Percentiles rank a stretch among this genome's conserved stretches.
Conservation (phyloP, 2,888 invertebrate species). For the Homarus gammarus region DNA sequence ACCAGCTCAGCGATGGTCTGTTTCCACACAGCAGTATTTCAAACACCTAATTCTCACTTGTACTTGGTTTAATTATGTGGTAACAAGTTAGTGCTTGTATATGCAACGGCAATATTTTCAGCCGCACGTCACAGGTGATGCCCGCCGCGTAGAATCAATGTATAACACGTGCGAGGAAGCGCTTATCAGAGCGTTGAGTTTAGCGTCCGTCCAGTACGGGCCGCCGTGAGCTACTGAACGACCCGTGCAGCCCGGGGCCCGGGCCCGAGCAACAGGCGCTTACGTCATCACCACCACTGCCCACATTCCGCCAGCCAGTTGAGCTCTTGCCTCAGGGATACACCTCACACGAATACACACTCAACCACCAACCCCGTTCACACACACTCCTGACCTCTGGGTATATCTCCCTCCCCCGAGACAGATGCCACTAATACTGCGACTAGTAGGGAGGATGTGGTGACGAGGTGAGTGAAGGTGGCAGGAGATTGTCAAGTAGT, state of each 20-base stretch:
- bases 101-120: too few species aligned
- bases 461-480: background rate
- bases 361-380: background rate
- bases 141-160: too few species aligned
- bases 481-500: slow-evolving; percentile 25
- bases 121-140: too few species aligned
- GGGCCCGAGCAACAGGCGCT: slow-evolving; percentile 1
- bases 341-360: background rate
- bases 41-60: background rate
- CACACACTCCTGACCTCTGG: background rate
- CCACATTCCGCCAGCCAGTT: slow-evolving; percentile 50
- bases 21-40: too few species aligned
- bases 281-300: slow-evolving; percentile 41
- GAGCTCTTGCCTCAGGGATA: slow-evolving; percentile 20
- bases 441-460: too few species aligned
- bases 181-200: background rate
- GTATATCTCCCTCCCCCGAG: background rate
- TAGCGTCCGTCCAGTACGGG: slow-evolving; percentile 14
- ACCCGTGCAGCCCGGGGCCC: background rate
- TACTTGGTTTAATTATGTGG: background rate
- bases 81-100: too few species aligned
- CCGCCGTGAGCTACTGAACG: slow-evolving; percentile 45
- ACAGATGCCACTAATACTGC: background rate
- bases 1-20: too few species aligned
- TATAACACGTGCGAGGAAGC: slow-evolving; percentile 3